Evolutionary conservation across 2,888 invertebrate genomes (phyloP).

Genomic region (Drosophila macrothrix): DNA sequence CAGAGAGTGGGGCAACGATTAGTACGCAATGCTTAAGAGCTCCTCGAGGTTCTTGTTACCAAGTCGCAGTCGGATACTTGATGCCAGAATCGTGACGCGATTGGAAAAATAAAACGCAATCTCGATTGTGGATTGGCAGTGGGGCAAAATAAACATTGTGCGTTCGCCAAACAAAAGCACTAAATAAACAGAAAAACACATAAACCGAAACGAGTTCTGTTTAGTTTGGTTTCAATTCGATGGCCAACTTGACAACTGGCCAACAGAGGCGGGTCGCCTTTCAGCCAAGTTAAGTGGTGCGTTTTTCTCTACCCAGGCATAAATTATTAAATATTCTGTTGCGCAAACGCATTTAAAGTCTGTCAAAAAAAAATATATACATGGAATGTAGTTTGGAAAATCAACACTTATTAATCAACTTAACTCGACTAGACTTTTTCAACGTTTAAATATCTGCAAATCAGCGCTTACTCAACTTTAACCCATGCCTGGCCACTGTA

Average conservation of each 20-base stretch:
- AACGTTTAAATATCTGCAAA: not conserved
- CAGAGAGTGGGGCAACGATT: constrained; percentile 24
- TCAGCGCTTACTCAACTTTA: not conserved
- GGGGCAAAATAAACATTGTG: constrained; percentile 60
- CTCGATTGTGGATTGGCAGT: not conserved
- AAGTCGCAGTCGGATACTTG: constrained; percentile 48
- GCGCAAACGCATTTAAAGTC: not conserved
- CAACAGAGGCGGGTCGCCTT: constrained; percentile 13
- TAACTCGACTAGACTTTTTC: not conserved
- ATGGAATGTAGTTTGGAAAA: not conserved
- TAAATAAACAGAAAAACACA: constrained; percentile 42
- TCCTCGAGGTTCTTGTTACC: constrained; percentile 8
- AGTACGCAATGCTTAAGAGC: constrained; percentile 18
- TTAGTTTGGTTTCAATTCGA: constrained; percentile 21
- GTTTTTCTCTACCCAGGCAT: constrained; percentile 27
- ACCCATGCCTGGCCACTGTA: not conserved
- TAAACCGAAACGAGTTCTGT: constrained; percentile 62
- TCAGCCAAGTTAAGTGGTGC: constrained; percentile 25
- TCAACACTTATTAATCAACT: not conserved
- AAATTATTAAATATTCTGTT: constrained; percentile 6
- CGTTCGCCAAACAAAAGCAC: constrained; percentile 45
- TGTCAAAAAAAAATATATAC: not conserved
- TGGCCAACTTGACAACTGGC: constrained; percentile 22
- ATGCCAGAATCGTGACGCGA: constrained; percentile 66
- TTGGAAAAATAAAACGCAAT: constrained; percentile 60